A percentile compares a stretch with the other conserved stretches of the same genome.
phyloP scores from a whole-genome alignment of 2,797 vertebrate species.

The Pipistrellus kuhlii region DNA sequence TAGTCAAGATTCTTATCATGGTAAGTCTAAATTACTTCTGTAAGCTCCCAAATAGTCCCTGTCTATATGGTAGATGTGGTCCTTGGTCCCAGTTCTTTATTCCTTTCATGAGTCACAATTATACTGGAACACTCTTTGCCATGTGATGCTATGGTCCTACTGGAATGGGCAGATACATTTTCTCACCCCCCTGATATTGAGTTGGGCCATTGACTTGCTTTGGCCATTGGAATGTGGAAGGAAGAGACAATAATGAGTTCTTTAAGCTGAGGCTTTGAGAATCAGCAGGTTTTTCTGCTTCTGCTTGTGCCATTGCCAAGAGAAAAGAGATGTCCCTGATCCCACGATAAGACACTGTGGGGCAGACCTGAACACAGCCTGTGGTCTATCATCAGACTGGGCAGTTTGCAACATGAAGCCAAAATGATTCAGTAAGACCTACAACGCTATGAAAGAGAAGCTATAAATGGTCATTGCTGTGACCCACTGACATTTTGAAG shows the following conservation, averaged over 20 bases:
- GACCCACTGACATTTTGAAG: not conserved
- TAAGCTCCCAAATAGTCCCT: not conserved
- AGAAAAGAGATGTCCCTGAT: not conserved
- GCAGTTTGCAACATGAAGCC: not conserved
- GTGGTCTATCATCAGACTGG: not conserved
- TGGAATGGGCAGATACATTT: not conserved
- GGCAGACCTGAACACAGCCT: not conserved
- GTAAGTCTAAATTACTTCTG: not conserved
- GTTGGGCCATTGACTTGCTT: not conserved
- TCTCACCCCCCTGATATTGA: not conserved
- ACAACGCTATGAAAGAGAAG: slow-evolving; percentile 12
- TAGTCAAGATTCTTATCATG: not conserved
- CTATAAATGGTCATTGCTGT: not conserved
- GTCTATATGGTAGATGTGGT: not conserved
- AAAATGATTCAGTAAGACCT: slow-evolving; percentile 10
- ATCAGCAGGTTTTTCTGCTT: not conserved
- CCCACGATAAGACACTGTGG: not conserved
- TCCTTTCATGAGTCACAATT: not conserved
- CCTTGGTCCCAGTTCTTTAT: not conserved
- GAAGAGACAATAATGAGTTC: not conserved
- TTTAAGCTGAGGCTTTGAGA: not conserved
- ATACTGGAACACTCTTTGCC: not conserved
- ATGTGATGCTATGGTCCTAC: not conserved
- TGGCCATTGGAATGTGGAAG: not conserved
- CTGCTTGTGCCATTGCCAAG: not conserved